Conservation (phyloP, 2,888 invertebrate genomes). For the Ischnura elegans region DNA sequence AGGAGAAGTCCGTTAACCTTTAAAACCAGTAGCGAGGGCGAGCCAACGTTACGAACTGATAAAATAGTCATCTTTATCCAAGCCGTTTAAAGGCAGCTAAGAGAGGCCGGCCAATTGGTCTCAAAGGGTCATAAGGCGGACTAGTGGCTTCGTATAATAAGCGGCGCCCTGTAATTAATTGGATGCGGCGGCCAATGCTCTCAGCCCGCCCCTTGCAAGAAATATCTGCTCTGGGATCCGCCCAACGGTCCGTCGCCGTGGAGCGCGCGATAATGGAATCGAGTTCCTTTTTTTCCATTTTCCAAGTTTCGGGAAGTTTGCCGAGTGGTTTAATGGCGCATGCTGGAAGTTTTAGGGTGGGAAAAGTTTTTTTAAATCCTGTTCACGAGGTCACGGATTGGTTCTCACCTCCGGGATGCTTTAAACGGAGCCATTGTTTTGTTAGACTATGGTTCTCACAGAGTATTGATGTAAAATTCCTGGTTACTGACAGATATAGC, state of each 20-base stretch:
- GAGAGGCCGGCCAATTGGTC: slow-evolving; percentile 4
- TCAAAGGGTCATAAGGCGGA: slow-evolving; percentile 1
- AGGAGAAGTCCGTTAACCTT: not conserved
- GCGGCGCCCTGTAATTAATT: not conserved
- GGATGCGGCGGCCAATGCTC: not conserved
- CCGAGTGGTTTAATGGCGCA: not conserved
- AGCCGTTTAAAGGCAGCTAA: not conserved
- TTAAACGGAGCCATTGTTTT: no score
- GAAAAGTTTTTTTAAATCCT: not conserved
- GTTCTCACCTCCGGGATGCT: no score
- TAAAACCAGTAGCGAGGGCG: not conserved
- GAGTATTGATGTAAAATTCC: no score
- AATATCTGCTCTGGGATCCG: not conserved
- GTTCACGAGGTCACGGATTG: no score
- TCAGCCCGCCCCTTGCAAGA: not conserved
- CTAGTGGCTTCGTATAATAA: not conserved
- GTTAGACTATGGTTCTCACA: no score
- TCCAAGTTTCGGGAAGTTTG: not conserved
- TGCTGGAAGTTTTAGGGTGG: not conserved
- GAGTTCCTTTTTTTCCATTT: not conserved
- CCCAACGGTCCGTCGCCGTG: not conserved
- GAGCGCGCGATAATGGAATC: not conserved
- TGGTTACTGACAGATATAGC: no score
- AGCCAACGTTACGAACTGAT: not conserved
- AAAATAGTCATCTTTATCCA: slow-evolving; percentile 24